Conservation (phyloP, 2,797 vertebrate genomes). For the Intellagama lesueurii region DNA sequence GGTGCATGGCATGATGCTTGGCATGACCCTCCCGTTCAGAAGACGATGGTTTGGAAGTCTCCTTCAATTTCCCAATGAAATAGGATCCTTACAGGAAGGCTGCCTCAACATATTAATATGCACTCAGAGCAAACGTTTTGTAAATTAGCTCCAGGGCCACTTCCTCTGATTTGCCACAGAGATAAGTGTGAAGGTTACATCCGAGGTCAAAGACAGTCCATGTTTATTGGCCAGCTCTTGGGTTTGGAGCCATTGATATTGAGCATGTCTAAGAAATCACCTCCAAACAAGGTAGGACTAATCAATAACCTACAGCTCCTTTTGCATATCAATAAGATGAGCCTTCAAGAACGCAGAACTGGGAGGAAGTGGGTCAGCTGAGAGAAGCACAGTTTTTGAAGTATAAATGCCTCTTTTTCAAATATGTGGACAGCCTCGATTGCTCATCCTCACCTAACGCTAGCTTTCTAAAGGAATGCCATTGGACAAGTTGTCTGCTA, state of each 20-base stretch:
- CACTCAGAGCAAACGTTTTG: conserved; percentile 49
- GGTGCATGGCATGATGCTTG: too few relatives aligned
- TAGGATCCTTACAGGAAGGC: conserved; percentile 54
- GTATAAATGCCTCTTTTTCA: neutral
- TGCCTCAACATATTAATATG: conserved; percentile 60
- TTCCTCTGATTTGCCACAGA: conserved; percentile 52
- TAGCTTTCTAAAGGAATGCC: neutral
- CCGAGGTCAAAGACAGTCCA: conserved; percentile 50
- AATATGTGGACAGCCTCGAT: neutral
- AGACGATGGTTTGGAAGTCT: conserved; percentile 22
- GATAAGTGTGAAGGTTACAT: conserved; percentile 55
- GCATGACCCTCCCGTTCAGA: too few relatives aligned
- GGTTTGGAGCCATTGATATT: conserved; percentile 62
- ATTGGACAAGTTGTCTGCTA: neutral
- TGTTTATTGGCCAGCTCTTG: conserved; percentile 57
- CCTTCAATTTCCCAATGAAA: conserved; percentile 57
- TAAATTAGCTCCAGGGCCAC: conserved; percentile 33
- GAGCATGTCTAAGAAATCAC: conserved; percentile 66
- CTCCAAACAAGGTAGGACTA: conserved; percentile 38
- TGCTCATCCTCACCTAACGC: neutral
- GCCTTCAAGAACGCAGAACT: conserved; percentile 4
- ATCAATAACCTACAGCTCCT: conserved; percentile 64
- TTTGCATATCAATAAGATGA: conserved; percentile 67
- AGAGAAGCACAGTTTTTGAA: neutral
- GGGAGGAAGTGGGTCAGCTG: neutral